Conservation (phyloP, 2,797 vertebrate genomes). For the Huso huso region DNA sequence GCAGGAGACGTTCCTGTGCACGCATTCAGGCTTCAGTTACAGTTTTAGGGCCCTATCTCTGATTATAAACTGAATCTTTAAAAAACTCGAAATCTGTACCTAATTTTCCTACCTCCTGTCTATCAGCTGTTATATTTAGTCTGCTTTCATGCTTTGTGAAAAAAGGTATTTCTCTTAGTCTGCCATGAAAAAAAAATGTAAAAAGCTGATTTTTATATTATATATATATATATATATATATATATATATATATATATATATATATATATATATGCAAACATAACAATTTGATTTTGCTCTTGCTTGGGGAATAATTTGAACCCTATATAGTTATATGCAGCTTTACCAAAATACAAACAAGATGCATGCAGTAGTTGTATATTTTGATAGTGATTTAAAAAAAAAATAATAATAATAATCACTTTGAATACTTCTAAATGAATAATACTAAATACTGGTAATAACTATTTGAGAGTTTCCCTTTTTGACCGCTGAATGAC, state of each 20-base stretch:
- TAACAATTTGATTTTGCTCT: too few relatives aligned
- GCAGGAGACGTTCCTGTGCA: constrained; percentile 51
- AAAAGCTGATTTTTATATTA: background rate
- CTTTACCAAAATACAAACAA: too few relatives aligned
- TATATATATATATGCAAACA: too few relatives aligned
- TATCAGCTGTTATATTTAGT: constrained; percentile 33
- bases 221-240: too few relatives aligned
- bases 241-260: too few relatives aligned
- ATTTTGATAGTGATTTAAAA: too few relatives aligned
- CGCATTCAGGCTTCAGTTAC: constrained; percentile 57
- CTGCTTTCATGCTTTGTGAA: constrained; percentile 32
- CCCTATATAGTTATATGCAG: too few relatives aligned
- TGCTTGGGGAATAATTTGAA: too few relatives aligned
- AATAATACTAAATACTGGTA: background rate
- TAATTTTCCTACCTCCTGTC: constrained; percentile 54
- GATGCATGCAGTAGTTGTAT: too few relatives aligned
- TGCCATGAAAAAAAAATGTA: background rate
- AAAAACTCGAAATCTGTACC: constrained; percentile 50
- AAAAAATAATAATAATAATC: too few relatives aligned
- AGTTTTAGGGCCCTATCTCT: constrained; percentile 50
- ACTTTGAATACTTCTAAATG: background rate
- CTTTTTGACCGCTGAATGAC: constrained; percentile 78
- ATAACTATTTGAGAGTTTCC: constrained; percentile 13
- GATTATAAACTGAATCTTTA: constrained; percentile 55
- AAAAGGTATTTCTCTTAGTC: constrained; percentile 28